phyloP scores from a whole-genome alignment of 2,113 vertebrate species.

The Myrmecobius fasciatus region DNA sequence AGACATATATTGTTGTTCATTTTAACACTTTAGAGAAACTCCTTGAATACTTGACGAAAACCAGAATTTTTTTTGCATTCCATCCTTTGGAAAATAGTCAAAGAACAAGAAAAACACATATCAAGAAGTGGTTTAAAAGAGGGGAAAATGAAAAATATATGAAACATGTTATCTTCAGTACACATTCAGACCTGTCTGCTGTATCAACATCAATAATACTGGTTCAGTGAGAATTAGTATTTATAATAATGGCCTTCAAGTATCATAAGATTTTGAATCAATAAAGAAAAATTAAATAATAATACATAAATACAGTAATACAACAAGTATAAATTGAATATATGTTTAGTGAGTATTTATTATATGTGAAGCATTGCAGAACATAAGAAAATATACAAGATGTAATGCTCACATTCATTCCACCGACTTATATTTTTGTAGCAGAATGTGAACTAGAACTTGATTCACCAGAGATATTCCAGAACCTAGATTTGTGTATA shows the following conservation, averaged over 20 bases:
- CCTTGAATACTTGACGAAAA: background rate
- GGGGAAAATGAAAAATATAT: background rate
- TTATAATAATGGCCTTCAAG: too few species aligned
- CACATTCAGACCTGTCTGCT: background rate
- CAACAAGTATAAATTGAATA: background rate
- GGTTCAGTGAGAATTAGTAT: too few species aligned
- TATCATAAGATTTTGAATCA: background rate
- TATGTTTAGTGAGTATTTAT: too few species aligned
- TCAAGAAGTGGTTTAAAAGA: background rate
- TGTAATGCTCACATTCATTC: background rate
- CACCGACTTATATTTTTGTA: background rate
- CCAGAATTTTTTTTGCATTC: background rate
- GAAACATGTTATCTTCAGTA: background rate
- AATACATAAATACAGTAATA: background rate
- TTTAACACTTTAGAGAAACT: background rate
- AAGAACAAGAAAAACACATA: background rate
- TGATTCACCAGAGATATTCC: background rate
- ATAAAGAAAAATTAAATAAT: background rate
- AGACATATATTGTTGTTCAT: rapidly evolving
- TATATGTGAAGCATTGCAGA: too few species aligned
- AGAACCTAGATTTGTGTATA: background rate
- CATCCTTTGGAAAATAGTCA: background rate
- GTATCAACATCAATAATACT: background rate
- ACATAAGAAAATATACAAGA: background rate
- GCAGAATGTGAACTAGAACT: background rate